These are phyloP conservation scores for Cyphomyrus discorhynchus DNA, from an alignment of 2,113 vertebrate species.

Conservation along the genomic window DNA sequence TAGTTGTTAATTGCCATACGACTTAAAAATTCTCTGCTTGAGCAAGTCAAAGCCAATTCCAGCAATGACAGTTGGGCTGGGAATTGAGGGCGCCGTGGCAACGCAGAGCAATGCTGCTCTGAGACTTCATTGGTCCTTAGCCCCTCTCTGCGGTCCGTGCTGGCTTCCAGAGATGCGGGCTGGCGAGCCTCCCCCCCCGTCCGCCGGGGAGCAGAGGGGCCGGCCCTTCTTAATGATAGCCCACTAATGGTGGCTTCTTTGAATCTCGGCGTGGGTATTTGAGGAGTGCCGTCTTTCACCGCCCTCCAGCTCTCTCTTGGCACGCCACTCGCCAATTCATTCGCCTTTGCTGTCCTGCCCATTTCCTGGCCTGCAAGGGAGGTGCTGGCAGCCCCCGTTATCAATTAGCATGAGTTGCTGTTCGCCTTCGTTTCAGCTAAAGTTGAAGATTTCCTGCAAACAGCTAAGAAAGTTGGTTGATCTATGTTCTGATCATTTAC, in stretches of 20 bases:
- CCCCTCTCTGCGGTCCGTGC: conserved; percentile 46
- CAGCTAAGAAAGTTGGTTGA: conserved; percentile 54
- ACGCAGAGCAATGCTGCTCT: conserved; percentile 50
- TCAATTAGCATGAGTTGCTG: conserved; percentile 2
- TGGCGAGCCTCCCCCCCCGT: conserved; percentile 45
- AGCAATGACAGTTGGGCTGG: conserved; percentile 73
- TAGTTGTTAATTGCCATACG: conserved; percentile 60
- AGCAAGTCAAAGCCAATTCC: conserved; percentile 59
- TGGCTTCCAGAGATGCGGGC: conserved; percentile 42
- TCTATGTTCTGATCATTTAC: conserved; percentile 35
- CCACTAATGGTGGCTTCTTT: conserved; percentile 60
- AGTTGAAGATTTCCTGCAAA: conserved; percentile 55
- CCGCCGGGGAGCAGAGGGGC: conserved; percentile 48
- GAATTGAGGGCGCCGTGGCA: conserved; percentile 60
- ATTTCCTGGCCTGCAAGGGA: conserved; percentile 51
- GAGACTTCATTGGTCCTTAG: conserved; percentile 60
- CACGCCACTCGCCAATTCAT: conserved; percentile 53
- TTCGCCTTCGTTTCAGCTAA: conserved; percentile 64
- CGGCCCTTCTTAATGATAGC: conserved; percentile 53
- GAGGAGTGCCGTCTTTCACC: conserved; percentile 61
- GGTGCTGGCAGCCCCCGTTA: conserved; percentile 42
- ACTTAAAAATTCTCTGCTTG: conserved; percentile 68
- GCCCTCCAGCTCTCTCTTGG: conserved; percentile 64
- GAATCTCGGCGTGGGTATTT: conserved; percentile 53
- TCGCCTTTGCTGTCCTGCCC: conserved; percentile 65